Percentiles rank a stretch among this genome's conserved stretches.
phyloP scores from a whole-genome alignment of 2,888 invertebrate genomes.

The Uropetala carovei region DNA sequence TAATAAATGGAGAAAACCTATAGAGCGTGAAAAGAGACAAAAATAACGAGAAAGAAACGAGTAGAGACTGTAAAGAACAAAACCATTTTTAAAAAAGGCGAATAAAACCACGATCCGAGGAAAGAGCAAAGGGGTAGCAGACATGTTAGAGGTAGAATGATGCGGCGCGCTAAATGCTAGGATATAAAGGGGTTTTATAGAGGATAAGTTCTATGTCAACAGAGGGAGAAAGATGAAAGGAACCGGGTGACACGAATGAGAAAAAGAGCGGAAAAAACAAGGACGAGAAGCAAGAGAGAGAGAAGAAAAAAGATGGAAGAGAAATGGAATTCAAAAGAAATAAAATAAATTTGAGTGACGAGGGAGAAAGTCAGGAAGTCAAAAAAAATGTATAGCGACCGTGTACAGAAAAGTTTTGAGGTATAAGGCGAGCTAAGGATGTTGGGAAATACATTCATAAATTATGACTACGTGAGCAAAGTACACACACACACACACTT shows the following conservation, averaged over 20 bases:
- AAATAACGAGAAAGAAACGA: not conserved
- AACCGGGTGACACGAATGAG: not conserved
- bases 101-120: not conserved
- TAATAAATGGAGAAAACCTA: no score
- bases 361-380: slow-evolving; percentile 19
- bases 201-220: slow-evolving; percentile 12
- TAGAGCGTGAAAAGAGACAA: no score
- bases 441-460: slow-evolving; percentile 22
- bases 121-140: not conserved
- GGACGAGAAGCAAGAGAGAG: not conserved
- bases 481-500: not conserved
- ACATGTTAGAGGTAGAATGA: not conserved
- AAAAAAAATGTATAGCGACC: not conserved
- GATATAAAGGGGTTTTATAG: not conserved
- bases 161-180: slow-evolving; percentile 1
- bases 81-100: not conserved
- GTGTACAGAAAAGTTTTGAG: slow-evolving; percentile 18
- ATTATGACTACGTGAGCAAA: not conserved
- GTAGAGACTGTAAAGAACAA: not conserved
- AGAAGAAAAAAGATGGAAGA: not conserved
- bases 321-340: not conserved
- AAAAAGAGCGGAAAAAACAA: not conserved
- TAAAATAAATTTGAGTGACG: slow-evolving; percentile 24
- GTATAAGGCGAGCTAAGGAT: slow-evolving; percentile 3
- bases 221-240: not conserved